Evolutionary conservation across 2,113 vertebrate genomes (phyloP).

Genomic region (Urocolius indicus): DNA sequence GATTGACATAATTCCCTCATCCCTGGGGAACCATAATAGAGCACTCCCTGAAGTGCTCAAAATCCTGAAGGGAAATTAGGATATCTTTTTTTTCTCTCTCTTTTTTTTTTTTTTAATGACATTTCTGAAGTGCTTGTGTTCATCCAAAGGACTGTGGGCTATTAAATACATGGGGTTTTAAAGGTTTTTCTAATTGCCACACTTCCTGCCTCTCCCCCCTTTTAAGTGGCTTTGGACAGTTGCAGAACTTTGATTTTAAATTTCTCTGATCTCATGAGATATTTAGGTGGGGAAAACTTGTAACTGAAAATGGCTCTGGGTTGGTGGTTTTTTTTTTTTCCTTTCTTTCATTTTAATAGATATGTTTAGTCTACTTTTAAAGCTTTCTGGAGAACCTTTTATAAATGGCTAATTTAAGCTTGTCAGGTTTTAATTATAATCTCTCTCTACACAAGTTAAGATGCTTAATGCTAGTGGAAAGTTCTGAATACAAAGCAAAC

Average conservation of each 20-base stretch:
- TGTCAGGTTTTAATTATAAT: constrained; percentile 78
- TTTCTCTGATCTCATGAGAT: constrained; percentile 65
- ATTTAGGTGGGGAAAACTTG: constrained; percentile 50
- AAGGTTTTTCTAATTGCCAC: constrained; percentile 58
- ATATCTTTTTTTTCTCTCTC: background rate
- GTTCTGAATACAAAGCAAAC: constrained; percentile 75
- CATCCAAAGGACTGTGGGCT: constrained; percentile 22
- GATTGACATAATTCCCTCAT: background rate
- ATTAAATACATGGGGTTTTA: constrained; percentile 13
- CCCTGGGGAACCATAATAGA: constrained; percentile 10
- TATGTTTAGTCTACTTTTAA: constrained; percentile 74
- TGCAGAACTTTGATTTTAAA: constrained; percentile 66
- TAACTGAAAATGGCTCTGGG: constrained; percentile 41
- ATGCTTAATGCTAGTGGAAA: constrained; percentile 73
- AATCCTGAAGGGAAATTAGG: constrained; percentile 47
- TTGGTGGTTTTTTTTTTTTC: background rate
- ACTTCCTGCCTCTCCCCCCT: background rate
- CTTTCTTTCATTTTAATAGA: constrained; percentile 66
- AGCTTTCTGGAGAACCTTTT: constrained; percentile 72
- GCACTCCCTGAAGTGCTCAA: constrained; percentile 35
- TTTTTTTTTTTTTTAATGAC: background rate
- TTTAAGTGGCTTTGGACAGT: constrained; percentile 57
- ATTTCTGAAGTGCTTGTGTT: constrained; percentile 45
- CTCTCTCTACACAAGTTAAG: constrained; percentile 70
- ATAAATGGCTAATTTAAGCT: constrained; percentile 72